Evolutionary conservation across 2,888 invertebrate genomes (phyloP).

Genomic region (Mythimna vitellina): DNA sequence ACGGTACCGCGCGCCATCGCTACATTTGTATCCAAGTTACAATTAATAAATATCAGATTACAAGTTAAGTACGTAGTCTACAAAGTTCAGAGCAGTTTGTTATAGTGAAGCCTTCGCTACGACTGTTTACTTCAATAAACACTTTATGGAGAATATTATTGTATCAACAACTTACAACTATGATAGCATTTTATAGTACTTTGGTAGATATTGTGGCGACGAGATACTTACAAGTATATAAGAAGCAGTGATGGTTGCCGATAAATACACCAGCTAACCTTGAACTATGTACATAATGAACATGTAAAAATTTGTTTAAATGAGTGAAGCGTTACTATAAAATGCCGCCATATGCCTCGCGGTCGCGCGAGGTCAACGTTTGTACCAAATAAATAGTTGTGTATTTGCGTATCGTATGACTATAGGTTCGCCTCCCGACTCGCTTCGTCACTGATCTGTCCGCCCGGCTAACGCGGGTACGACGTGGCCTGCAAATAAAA

Average conservation of each 20-base stretch:
- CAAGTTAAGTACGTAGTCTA: constrained; percentile 86
- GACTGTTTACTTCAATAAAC: constrained; percentile 57
- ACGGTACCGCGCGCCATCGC: constrained; percentile 63
- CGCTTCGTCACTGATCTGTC: constrained; percentile 6
- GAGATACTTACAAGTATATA: constrained; percentile 32
- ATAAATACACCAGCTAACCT: constrained; percentile 21
- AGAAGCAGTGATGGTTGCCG: constrained; percentile 40
- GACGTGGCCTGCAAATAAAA: constrained; percentile 40
- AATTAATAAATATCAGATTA: constrained; percentile 78
- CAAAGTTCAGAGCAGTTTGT: constrained; percentile 82
- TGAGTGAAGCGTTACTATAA: constrained; percentile 51
- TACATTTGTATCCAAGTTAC: constrained; percentile 61
- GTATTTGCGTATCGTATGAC: constrained; percentile 53
- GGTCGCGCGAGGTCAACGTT: constrained; percentile 43
- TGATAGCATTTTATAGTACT: constrained; percentile 61
- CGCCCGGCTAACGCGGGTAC: constrained; percentile 43
- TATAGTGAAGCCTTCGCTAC: constrained; percentile 65
- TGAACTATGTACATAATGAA: constrained; percentile 51
- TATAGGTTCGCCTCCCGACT: constrained; percentile 20
- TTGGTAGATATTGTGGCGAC: constrained; percentile 54
- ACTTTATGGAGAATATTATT: constrained; percentile 61
- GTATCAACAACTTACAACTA: constrained; percentile 57
- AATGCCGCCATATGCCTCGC: constrained; percentile 65
- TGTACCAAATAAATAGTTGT: constrained; percentile 62
- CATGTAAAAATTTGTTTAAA: constrained; percentile 33